Conservation (phyloP, 1,140 invertebrate species). For the Odontomachus brunneus region DNA sequence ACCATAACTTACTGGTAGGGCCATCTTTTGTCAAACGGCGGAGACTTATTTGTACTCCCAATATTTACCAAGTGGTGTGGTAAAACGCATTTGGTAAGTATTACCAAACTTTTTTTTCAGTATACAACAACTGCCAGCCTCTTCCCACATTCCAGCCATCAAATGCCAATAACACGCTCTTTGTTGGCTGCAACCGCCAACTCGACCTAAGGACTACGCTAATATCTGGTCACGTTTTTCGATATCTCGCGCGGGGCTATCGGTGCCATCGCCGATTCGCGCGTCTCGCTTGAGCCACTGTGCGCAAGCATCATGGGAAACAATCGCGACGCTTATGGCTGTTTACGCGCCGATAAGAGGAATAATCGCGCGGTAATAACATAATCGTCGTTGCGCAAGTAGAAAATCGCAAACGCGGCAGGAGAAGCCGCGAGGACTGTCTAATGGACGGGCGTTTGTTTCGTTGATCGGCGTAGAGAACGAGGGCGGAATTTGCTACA, state of each 20-base stretch:
- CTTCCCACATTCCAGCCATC: too few relatives aligned
- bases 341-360: slow-evolving; percentile 54
- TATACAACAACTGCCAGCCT: too few relatives aligned
- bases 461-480: neutral
- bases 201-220: too few relatives aligned
- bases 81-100: too few relatives aligned
- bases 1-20: too few relatives aligned
- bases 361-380: slow-evolving; percentile 60
- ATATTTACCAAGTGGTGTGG: too few relatives aligned
- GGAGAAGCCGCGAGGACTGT: neutral
- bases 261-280: neutral
- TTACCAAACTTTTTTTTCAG: too few relatives aligned
- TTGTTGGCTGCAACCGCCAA: too few relatives aligned
- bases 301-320: slow-evolving; percentile 45
- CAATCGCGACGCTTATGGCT: slow-evolving; percentile 52
- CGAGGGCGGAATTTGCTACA: slow-evolving; percentile 23
- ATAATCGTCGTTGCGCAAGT: slow-evolving; percentile 55
- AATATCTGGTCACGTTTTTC: neutral
- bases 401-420: slow-evolving; percentile 21
- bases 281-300: neutral
- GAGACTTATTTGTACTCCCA: too few relatives aligned
- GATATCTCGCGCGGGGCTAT: neutral
- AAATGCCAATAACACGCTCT: too few relatives aligned
- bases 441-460: too few relatives aligned
- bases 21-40: too few relatives aligned